Evolutionary conservation across 1,140 invertebrate genomes (phyloP).

Genomic region (Bilobella aurantiaca): DNA sequence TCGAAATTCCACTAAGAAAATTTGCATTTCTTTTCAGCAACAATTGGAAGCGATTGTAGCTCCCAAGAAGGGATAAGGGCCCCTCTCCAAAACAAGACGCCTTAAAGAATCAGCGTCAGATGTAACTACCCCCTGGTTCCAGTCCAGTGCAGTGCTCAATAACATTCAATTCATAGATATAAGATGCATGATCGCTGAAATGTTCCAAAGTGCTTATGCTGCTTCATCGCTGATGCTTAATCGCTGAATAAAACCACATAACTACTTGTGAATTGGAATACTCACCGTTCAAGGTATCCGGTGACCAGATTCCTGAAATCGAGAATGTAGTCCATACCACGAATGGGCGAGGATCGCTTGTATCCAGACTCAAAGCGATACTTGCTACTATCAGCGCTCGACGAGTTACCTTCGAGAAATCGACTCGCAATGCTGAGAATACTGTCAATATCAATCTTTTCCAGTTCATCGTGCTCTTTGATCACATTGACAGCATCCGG

Average conservation of each 20-base stretch:
- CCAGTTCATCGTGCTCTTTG: neutral
- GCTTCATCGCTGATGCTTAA: no score
- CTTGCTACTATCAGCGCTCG: neutral
- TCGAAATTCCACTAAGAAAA: neutral
- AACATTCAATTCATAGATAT: no score
- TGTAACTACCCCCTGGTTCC: no score
- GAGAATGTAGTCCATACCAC: neutral
- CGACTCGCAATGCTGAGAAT: neutral
- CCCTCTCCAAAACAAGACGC: no score
- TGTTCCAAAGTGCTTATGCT: no score
- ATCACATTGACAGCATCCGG: neutral
- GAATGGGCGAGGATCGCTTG: neutral
- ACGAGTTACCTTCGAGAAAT: neutral
- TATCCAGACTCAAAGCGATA: neutral
- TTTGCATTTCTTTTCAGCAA: constrained; percentile 53
- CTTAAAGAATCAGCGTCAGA: no score
- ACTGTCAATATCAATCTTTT: neutral
- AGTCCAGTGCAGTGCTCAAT: no score
- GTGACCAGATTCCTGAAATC: neutral
- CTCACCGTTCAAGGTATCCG: no score
- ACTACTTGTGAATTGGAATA: neutral
- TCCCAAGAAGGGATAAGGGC: constrained; percentile 64
- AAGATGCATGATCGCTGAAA: no score
- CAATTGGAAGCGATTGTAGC: constrained; percentile 86
- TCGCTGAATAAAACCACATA: neutral